Evolutionary conservation across 2,797 vertebrate species (phyloP), one percentile per base, ranked within the genome.

Genomic region (Emydoidea blandingii): DNA sequence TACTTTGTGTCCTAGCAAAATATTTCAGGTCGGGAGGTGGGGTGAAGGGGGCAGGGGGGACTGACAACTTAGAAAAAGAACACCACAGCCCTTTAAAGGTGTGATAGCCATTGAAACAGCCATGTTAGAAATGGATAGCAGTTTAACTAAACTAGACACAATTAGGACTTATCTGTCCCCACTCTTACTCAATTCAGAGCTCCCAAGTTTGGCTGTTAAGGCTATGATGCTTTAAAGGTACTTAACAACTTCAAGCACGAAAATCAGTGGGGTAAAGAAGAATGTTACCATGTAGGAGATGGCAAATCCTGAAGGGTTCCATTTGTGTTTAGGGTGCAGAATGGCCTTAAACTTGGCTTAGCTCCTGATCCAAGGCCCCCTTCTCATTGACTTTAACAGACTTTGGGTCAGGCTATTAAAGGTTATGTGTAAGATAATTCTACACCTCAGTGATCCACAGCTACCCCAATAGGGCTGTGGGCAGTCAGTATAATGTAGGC

Each of bases 281-380:
- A 68, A 1, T 3, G 27, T 49, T 0, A 0, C 27, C 91, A 41
- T 53, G 23, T 65, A 18, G 62, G 89, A 4, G 2, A 2, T 5
- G 76, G 19, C 10, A 25, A 74, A 93, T 53, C 19, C 44, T 72
- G 29, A n/a, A 62, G 59, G 2, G 4, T 49, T 93, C 56, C 9
- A 8, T 72, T 65, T 56, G 56, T 85, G 19, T 84, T 14, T 72
- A 62, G 83, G 10, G 79, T 92, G 2, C 5, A 79, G 23, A 8
- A 86, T 90, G 90, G 3, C 11, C 95, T 76, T 94, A 62, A 93
- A 86, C n/a, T 16, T 62, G 15, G 84, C 87, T 65, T 78, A 41
- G 41, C 27, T 41, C 49, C 57, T 50, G 68, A 76, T 3, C 56
- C 76, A 93, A 93, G 57, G 27, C 34, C 56, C 88, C 21, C 23